Base-by-base conservation (phyloP, 2,113 vertebrate species). In the Actenoides lindsayi region DNA sequence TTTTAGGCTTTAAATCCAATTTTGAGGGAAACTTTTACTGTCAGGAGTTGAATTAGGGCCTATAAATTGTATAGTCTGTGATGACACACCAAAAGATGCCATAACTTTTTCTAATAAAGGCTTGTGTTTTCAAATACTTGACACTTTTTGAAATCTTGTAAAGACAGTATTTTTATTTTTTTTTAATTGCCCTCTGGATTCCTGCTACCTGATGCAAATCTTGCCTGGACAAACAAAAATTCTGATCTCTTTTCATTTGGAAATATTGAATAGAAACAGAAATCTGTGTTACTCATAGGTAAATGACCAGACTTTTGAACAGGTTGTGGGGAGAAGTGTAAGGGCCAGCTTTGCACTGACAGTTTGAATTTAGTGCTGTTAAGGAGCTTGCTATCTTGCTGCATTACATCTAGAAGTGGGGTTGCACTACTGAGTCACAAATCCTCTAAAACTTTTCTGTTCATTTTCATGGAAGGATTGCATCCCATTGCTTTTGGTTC, bases 1-100 rank as follows among this genome's bases (percentile, higher is more conserved):
- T 95, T 90, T 79, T 16, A 65, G 57, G 25, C n/a, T 87, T 83
- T 74, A 76, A 93, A 95, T 89, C 21, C 42, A 76, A 35, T 92
- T 94, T 50, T 83, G 82, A 91, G 28, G 39, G 57, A 71, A 87
- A n/a, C 25, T 91, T 83, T 84, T 87, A 75, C 80, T 62, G 28
- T 41, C 5, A 35, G 53, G 48, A 84, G 53, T 84, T 89, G 89
- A 96, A 92, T 82, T 95, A 91, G 19, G 35, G 30, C 31, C 65
- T 79, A 17, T 90, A 62, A 95, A 76, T 11, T 75, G 8, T 81
- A 13, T 28, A 67, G 81, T 41, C 59, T 80, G 30, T 81, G 83
- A 80, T 83, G 83, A 82, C 44, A 79, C 53, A 60, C 2, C 0
- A 12, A 54, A 89, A 83, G n/a, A 56, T 93, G 39, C 65, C 39